phyloP scores from a whole-genome alignment of 2,113 vertebrate species.

The Saccopteryx leptura region DNA sequence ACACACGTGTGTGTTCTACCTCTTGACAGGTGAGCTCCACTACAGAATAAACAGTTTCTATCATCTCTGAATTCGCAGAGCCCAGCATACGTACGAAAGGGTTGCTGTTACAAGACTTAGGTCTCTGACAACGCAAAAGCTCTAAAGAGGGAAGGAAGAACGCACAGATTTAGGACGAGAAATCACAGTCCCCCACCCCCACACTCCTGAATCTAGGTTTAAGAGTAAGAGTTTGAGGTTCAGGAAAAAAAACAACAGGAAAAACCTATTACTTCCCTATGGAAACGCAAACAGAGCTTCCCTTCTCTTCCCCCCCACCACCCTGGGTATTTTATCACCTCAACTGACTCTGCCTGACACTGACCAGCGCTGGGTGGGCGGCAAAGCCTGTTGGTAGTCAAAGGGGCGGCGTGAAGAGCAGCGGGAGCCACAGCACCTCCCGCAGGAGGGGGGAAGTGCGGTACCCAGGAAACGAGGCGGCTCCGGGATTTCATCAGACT shows the following conservation, averaged over 20 bases:
- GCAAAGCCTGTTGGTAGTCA: background rate
- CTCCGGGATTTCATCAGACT: conserved; percentile 89
- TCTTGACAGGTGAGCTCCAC: background rate
- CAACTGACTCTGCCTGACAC: background rate
- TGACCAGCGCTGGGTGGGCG: background rate
- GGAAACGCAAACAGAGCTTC: background rate
- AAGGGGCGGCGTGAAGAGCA: background rate
- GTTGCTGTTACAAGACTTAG: background rate
- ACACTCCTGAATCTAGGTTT: background rate
- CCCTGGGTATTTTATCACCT: background rate
- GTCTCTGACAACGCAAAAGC: background rate
- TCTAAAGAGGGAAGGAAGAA: background rate
- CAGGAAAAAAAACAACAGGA: background rate
- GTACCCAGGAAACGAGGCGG: conserved; percentile 74
- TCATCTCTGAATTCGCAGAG: background rate
- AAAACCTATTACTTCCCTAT: background rate
- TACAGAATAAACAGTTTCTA: background rate
- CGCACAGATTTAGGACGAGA: background rate
- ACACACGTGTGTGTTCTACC: background rate
- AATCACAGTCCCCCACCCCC: background rate
- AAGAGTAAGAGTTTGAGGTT: background rate
- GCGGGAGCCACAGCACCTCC: conserved; percentile 33
- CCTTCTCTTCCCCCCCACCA: background rate
- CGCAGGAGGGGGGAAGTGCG: background rate
- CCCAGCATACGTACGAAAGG: background rate